Conservation (phyloP, 2,797 vertebrate genomes). For the Cryptoprocta ferox region DNA sequence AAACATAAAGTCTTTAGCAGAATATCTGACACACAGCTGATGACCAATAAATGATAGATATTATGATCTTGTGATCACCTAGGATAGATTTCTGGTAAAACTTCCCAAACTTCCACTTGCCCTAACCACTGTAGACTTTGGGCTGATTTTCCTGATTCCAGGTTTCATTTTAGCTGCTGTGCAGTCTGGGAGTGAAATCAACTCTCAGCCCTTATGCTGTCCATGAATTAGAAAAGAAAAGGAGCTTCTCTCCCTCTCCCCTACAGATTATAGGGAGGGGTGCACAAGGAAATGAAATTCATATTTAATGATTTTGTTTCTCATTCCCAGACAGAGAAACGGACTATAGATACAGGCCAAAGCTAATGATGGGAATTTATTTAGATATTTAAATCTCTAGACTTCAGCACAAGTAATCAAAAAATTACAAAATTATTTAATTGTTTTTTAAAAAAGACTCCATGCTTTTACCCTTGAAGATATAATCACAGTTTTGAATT, state of each 20-base stretch:
- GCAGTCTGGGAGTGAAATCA: neutral
- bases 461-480: constrained; percentile 7
- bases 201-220: neutral
- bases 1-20: neutral
- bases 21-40: neutral
- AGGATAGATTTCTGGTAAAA: neutral
- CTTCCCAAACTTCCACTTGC: neutral
- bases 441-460: neutral
- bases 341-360: neutral
- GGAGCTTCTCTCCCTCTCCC: neutral
- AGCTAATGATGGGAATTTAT: neutral
- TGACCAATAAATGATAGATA: neutral
- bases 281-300: neutral
- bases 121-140: neutral
- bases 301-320: neutral
- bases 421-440: constrained; percentile 19
- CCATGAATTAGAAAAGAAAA: neutral
- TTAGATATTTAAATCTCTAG: constrained; percentile 43
- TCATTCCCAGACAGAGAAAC: neutral
- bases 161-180: neutral
- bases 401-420: neutral
- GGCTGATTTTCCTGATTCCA: neutral
- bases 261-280: neutral
- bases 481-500: constrained; percentile 56
- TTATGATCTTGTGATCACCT: neutral